Percentiles rank a stretch among this genome's conserved stretches.
Conservation (phyloP, 1,140 invertebrate genomes). For the Drosophila subpulchrella region DNA sequence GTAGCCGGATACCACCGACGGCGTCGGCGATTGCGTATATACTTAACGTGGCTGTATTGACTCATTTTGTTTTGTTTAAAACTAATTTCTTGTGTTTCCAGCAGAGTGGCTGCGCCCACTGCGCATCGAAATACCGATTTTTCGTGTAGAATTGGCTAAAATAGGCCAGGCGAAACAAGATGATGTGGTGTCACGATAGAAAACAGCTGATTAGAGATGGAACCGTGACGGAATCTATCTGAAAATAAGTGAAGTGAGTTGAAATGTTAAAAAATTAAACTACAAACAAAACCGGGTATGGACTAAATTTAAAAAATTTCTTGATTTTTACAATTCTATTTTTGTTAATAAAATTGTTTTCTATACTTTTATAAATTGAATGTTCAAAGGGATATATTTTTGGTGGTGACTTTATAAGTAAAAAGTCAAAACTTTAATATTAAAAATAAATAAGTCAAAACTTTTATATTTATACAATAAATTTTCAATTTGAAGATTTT, state of each 20-base stretch:
- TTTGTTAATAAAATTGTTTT: too few relatives aligned
- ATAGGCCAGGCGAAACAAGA: background rate
- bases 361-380: too few relatives aligned
- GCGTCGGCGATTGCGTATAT: conserved; percentile 88
- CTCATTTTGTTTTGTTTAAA: conserved; percentile 64
- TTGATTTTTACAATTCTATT: too few relatives aligned
- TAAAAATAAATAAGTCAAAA: too few relatives aligned
- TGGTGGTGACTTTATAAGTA: too few relatives aligned
- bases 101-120: conserved; percentile 40
- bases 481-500: too few relatives aligned
- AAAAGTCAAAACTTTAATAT: too few relatives aligned
- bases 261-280: background rate
- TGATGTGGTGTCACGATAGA: conserved; percentile 1
- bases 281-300: too few relatives aligned
- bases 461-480: too few relatives aligned
- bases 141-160: conserved; percentile 12
- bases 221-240: background rate
- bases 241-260: background rate
- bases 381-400: too few relatives aligned
- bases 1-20: conserved; percentile 84
- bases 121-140: conserved; percentile 24
- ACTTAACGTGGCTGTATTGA: conserved; percentile 87
- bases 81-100: conserved; percentile 50
- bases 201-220: conserved; percentile 27
- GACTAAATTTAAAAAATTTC: too few relatives aligned